Conservation (phyloP, 2,797 vertebrate genomes). For the Hippocampus kuda region DNA sequence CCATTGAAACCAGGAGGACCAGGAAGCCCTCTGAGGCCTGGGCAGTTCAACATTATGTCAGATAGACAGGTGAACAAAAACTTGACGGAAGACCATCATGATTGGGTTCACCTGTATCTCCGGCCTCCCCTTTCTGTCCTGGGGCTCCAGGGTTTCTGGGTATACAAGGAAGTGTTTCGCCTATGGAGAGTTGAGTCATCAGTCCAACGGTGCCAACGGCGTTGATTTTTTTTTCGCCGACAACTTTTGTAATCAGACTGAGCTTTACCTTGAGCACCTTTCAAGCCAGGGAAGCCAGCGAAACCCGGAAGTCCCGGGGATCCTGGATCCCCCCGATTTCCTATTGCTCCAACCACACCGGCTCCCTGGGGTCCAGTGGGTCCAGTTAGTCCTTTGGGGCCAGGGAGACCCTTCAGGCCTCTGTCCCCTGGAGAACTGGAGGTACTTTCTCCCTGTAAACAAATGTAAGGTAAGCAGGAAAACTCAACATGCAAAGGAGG, state of each 20-base stretch:
- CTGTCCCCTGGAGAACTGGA: slow-evolving; percentile 39
- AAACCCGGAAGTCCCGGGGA: slow-evolving; percentile 46
- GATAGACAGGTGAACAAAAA: background rate
- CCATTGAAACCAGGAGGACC: slow-evolving; percentile 52
- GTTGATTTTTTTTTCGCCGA: background rate
- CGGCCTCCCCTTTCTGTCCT: slow-evolving; percentile 55
- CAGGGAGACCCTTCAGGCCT: slow-evolving; percentile 44
- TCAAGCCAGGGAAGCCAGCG: slow-evolving; percentile 43
- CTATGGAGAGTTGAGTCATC: slow-evolving; percentile 29
- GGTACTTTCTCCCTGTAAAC: slow-evolving; percentile 50
- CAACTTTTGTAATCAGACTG: background rate
- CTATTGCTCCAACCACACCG: slow-evolving; percentile 48
- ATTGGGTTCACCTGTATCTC: slow-evolving; percentile 46
- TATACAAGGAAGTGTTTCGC: slow-evolving; percentile 48
- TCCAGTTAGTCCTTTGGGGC: slow-evolving; percentile 50
- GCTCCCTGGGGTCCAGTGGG: slow-evolving; percentile 43
- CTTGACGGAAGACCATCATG: background rate
- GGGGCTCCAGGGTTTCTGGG: slow-evolving; percentile 39
- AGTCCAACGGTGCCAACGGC: background rate
- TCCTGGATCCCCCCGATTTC: slow-evolving; percentile 49
- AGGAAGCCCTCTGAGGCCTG: slow-evolving; percentile 23
- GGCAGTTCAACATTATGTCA: background rate
- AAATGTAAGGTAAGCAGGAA: background rate
- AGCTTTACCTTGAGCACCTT: slow-evolving; percentile 52
- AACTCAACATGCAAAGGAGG: background rate